Base-by-base conservation (phyloP, 35 echinoderm and acorn worm species). In the Holothuria glaberrima region DNA sequence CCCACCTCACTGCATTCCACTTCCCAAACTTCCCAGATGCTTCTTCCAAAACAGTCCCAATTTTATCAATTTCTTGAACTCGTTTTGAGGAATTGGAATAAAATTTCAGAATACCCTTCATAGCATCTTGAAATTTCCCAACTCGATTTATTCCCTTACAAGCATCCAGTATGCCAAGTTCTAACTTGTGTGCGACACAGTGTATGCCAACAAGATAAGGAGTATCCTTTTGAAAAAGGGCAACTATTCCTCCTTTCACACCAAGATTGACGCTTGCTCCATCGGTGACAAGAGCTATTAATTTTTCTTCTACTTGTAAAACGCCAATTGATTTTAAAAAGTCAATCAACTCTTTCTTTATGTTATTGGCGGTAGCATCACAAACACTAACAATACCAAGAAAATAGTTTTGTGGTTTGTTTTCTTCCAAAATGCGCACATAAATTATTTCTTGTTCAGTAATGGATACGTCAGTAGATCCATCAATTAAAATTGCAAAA, bases 261-360 rank as follows among this genome's bases (percentile, higher is more conserved):
- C 82, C 82, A 86, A 86, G 57, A 32, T 86, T 86, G 57, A 86
- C 82, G 18, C 32, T 50, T 86, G 82, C 82, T 50, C 82, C 82
- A 86, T 86, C 82, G 7, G 57, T 50, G 26, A 17, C 57, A 30
- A 63, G n/a, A 58, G 82, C 45, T n/a, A 86, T 34, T 34, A 86
- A 64, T 30, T 61, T 86, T 9, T 58, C 48, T 80, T 80, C 45
- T 30, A 45, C 32, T 13, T 52, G 10, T 20, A 80, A 12, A 46
- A 35, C 41, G 31, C 32, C 32, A 80, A 45, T 52, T 19, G 45
- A 80, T 7, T 80, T 35, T 17, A 52, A 17, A 80, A 35, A 45
- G 29, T 80, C 45, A 80, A 80, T 80, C 45, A 35, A 80, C 18
- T 35, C 31, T 28, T 80, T 35, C 75, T 80, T 45, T 45, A 80